phyloP scores from a whole-genome alignment of 92 coral and sea anemone species.

The Ricordea florida region DNA sequence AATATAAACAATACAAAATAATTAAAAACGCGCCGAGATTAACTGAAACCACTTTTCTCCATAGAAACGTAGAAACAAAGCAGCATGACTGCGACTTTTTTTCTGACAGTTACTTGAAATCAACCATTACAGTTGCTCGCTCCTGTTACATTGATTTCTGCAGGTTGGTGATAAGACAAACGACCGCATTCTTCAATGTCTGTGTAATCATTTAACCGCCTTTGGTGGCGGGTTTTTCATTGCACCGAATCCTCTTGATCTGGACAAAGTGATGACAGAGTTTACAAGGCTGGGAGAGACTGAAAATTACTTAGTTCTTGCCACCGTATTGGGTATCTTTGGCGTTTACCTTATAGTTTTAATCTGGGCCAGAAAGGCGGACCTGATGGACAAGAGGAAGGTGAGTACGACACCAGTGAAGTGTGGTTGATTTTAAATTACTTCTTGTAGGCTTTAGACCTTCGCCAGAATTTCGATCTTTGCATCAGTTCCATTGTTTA shows the following conservation, averaged over 20 bases:
- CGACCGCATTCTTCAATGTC: conserved; percentile 66
- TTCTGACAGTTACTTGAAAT: too few species aligned
- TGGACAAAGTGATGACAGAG: conserved; percentile 80
- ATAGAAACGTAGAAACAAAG: too few species aligned
- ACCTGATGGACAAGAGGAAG: conserved; percentile 70
- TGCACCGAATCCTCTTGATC: conserved; percentile 84
- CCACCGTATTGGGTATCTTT: conserved; percentile 54
- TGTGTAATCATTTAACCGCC: conserved; percentile 76
- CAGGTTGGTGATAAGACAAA: conserved; percentile 32
- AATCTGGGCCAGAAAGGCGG: conserved; percentile 72
- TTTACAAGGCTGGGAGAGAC: conserved; percentile 77
- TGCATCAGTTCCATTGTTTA: too few species aligned
- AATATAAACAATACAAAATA: too few species aligned
- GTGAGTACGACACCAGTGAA: background rate
- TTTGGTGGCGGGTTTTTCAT: conserved; percentile 87
- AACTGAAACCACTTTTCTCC: too few species aligned
- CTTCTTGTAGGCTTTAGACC: too few species aligned
- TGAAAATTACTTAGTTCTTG: conserved; percentile 75
- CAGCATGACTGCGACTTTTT: too few species aligned
- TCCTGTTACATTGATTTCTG: background rate
- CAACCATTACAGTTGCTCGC: too few species aligned
- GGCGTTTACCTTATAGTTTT: conserved; percentile 59
- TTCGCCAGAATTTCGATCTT: too few species aligned
- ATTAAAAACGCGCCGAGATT: too few species aligned
- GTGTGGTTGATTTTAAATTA: background rate